Base-by-base conservation (phyloP, 2,797 vertebrate species). In the Merluccius polli region DNA sequence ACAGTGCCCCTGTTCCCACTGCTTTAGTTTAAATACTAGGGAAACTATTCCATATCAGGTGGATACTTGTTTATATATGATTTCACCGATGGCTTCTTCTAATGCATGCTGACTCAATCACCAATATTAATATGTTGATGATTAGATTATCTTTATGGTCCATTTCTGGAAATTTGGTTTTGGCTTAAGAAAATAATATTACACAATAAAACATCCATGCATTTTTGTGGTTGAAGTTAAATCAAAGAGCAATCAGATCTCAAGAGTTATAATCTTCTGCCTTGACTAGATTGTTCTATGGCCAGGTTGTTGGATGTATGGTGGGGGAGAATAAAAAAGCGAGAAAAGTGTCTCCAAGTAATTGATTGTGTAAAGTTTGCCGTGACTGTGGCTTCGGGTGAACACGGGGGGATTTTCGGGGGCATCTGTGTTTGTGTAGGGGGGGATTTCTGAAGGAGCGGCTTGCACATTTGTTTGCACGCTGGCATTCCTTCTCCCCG, bases 401-500 rank as follows among this genome's bases (percentile, higher is more conserved):
- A 65, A n/a, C 72, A 32, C 15, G 2, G 27, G 38, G 41, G 72
- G 11, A 9, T 33, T 71, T 63, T 36, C 59, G 44, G 35, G 68
- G 9, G 48, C 52, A 10, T 71, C 38, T 59, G 44, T 71, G 70
- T 71, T 78, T 36, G 48, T 15, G 41, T 65, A 30, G 24, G 67
- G 31, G 67, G 29, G 67, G 31, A 33, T 18, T 48, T 59, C 74
- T 48, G 24, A 31, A 73, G 32, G 35, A 67, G 75, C 73, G 72
- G 41, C 73, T 16, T 73, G 44, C 75, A 73, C 65, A 73, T 76
- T 76, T 78, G 52, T 78, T 74, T 13, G 11, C 35, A 73, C 71
- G 78, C 73, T 29, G 79, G 69, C 75, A 72, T 84, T 84, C 71
- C 67, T 78, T 69, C 71, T 32, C 59, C 73, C 77, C 59, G 12